Percentiles rank a stretch among this genome's conserved stretches.
These are phyloP conservation scores for Drosophila lowei DNA, from an alignment of 1,140 invertebrate species.

Conservation along the genomic window DNA sequence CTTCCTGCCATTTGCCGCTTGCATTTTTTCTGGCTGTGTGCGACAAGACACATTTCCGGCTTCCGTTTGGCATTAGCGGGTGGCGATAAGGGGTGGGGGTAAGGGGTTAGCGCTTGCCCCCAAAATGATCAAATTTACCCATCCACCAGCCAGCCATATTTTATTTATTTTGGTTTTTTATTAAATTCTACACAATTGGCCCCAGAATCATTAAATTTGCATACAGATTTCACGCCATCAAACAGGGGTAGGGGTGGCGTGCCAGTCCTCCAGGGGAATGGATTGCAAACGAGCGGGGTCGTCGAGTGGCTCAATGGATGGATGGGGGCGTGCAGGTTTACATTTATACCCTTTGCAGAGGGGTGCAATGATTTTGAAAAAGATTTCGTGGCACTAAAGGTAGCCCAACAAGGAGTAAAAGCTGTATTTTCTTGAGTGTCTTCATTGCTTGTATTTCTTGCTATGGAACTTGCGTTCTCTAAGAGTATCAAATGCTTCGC, in stretches of 20 bases:
- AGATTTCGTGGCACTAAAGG: too few relatives aligned
- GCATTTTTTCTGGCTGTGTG: conserved; percentile 53
- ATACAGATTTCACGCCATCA: conserved; percentile 55
- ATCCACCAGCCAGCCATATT: not conserved
- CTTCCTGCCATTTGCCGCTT: conserved; percentile 53
- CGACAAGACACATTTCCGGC: conserved; percentile 68
- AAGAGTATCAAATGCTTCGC: too few relatives aligned
- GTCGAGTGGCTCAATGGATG: conserved; percentile 15
- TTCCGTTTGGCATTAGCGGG: conserved; percentile 56
- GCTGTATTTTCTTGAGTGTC: not conserved
- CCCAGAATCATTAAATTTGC: conserved; percentile 62
- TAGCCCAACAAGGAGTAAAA: too few relatives aligned
- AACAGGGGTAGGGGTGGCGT: not conserved
- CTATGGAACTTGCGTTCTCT: too few relatives aligned
- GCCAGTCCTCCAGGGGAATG: conserved; percentile 42
- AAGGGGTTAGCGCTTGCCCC: not conserved
- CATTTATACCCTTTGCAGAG: too few relatives aligned
- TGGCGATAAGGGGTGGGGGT: conserved; percentile 6
- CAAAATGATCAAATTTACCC: conserved; percentile 4
- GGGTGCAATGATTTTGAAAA: too few relatives aligned
- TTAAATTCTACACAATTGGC: conserved; percentile 45
- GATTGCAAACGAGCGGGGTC: conserved; percentile 72
- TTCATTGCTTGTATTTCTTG: too few relatives aligned
- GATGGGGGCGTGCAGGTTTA: too few relatives aligned
- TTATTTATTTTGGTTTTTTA: conserved; percentile 30